Base-by-base conservation (phyloP, 2,113 vertebrate genomes). In the Channa argus region DNA sequence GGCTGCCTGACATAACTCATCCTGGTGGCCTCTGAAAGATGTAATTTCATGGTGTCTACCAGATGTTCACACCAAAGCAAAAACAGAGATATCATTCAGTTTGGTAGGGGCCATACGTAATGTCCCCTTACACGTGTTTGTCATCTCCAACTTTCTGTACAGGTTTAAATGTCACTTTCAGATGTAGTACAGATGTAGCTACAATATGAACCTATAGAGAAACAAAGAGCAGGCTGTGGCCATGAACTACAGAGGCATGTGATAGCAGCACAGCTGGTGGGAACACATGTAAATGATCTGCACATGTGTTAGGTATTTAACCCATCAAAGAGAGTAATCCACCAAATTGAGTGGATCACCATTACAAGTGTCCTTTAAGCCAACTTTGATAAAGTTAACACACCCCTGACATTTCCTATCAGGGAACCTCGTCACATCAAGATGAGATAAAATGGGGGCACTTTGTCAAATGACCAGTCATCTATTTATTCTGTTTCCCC, bases 271-370 rank as follows among this genome's bases (percentile, higher is more conserved):
- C 84, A 86, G 80, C 82, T 84, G 84, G 59, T 77, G 75, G 60
- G 63, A 79, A 76, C 82, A 72, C 82, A 71, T 84, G 83, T 72
- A 75, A 63, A 71, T 45, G 71, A 53, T 49, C 51, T 52, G 80
- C 80, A 87, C 89, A 89, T 68, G 63, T 90, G 89, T 88, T 83
- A 67, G 53, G 59, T 69, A 80, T 91, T 92, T 77, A 60, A 77
- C 52, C 71, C 86, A 85, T 89, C 80, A 89, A 83, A 90, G 82
- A 84, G 74, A 75, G 71, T 82, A 80, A 91, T 90, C 79, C 79
- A 24, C 6, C 5, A 51, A 82, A 84, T 63, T 64, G 67, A 83
- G 71, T 64, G 69, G 79, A 82, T 86, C 73, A 77, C 79, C 71
- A 85, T 90, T 89, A 87, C 86, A 80, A 68, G 81, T 46, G 4